Evolutionary conservation across 92 coral and sea anemone species (phyloP), one percentile per base, ranked within the genome.

Genomic region (Metridium senile): DNA sequence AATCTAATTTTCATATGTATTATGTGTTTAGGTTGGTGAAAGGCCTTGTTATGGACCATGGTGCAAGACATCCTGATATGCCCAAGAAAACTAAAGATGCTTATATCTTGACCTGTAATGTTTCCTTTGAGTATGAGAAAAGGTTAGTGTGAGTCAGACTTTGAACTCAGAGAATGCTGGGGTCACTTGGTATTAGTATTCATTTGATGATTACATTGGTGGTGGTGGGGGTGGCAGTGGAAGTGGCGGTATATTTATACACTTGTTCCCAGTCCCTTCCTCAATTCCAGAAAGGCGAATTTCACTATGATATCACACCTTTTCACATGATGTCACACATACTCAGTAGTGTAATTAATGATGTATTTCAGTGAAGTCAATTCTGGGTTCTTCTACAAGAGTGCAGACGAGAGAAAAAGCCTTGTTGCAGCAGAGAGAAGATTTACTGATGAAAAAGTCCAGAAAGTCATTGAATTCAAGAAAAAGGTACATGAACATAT

Each of bases 1-100:
- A n/a, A n/a, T n/a, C n/a, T n/a, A n/a, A n/a, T n/a, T n/a, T n/a
- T n/a, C n/a, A n/a, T n/a, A n/a, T n/a, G n/a, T n/a, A n/a, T n/a
- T n/a, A n/a, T n/a, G n/a, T n/a, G n/a, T n/a, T n/a, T 70, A 94
- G 98, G 53, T 80, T 94, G 78, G 93, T 94, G 10, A 93, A 86
- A 69, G 98, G 98, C 9, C 79, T 94, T 46, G 98, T 94, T 4
- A 94, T 94, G 98, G 98, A 94, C 77, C 98, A 94, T 81, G 98
- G 98, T 19, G 98, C 95, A 0, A 77, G 98, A 46, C 98, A 94
- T 78, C 98, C 98, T 8, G 98, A 94, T 62, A 94, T 94, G 98
- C 75, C 83, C 26, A 94, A 94, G 89, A 89, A 84, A 72, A 86
- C 79, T 1, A 82, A 74, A 31, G 92, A 94, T 89, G 98, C 98